Evolutionary conservation across 2,797 vertebrate genomes (phyloP).

Genomic region (Epinephelus malabaricus): DNA sequence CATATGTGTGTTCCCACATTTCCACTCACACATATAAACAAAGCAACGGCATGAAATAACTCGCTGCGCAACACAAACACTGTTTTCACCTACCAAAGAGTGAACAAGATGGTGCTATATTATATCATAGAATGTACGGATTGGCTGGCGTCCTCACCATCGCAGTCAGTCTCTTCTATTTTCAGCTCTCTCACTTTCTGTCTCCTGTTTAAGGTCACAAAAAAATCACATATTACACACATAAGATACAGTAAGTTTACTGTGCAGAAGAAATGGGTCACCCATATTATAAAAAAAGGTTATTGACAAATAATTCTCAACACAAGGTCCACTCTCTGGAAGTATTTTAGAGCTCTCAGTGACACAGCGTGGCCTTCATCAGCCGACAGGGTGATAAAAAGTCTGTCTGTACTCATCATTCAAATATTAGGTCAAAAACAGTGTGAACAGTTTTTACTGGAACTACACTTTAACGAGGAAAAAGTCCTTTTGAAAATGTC

Average conservation of each 20-base stretch:
- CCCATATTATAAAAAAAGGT: not conserved
- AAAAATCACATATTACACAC: not conserved
- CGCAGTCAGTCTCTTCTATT: not conserved
- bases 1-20: slow-evolving; percentile 30
- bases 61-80: not conserved
- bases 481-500: not conserved
- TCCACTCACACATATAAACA: slow-evolving; percentile 32
- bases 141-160: not conserved
- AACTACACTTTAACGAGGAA: not conserved
- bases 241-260: not conserved
- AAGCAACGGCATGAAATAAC: slow-evolving; percentile 26
- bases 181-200: slow-evolving; percentile 7
- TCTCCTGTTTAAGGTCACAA: not conserved
- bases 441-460: not conserved
- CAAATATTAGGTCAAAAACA: not conserved
- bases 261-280: not conserved
- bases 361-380: slow-evolving; percentile 10
- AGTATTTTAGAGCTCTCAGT: not conserved
- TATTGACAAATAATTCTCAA: not conserved
- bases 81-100: slow-evolving; percentile 14
- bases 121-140: slow-evolving; percentile 11
- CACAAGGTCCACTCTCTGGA: not conserved
- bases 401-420: not conserved
- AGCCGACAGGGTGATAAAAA: not conserved
- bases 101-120: slow-evolving; percentile 20